Evolutionary conservation across 2,888 invertebrate species (phyloP), one percentile per base, ranked within the genome.

Genomic region (Campaea margaritaria): DNA sequence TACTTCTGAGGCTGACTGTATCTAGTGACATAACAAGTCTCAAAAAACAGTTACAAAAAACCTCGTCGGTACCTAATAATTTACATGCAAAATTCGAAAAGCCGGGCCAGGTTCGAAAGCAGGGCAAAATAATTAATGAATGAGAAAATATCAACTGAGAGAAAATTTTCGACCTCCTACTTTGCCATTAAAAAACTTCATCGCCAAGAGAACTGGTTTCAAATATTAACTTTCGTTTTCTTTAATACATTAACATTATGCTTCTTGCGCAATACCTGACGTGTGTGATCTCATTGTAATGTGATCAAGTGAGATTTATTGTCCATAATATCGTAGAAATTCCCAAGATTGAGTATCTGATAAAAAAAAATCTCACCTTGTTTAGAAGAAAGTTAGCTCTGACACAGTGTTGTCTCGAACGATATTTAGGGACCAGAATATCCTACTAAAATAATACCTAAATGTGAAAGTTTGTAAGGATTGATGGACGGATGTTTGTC

Each of bases 221-320:
- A 9, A 31, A 31, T 7, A 31, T 7, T 44, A 46, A 54, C 63
- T 68, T 68, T 68, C 65, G 39, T 43, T 68, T 68, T 68, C 55
- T 54, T 62, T 58, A 41, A 43, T 45, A 9, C 55, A 52, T 62
- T 58, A 41, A 43, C 48, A 9, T 27, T 31, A 36, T 44, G 13
- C 54, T 58, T 61, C 57, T 59, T 64, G 58, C 47, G 54, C 54
- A 62, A 55, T 36, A 36, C 31, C 31, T 31, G 7, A 7, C 4
- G 31, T 31, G 31, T 31, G 15, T 36, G 36, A n/a, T n/a, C 14
- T 41, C 41, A 53, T 28, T 15, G 10, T 34, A 7, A 34, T 34
- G 38, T n/a, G 13, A n/a, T 2, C 38, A 38, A 38, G 21, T 21
- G 21, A 21, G 2, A 21, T 5, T 21, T 21, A 21, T 21, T 21